A percentile compares a stretch with the other conserved stretches of the same genome.
Evolutionary conservation across 2,888 invertebrate species (phyloP).

Genomic region (Eupeodes luniger): DNA sequence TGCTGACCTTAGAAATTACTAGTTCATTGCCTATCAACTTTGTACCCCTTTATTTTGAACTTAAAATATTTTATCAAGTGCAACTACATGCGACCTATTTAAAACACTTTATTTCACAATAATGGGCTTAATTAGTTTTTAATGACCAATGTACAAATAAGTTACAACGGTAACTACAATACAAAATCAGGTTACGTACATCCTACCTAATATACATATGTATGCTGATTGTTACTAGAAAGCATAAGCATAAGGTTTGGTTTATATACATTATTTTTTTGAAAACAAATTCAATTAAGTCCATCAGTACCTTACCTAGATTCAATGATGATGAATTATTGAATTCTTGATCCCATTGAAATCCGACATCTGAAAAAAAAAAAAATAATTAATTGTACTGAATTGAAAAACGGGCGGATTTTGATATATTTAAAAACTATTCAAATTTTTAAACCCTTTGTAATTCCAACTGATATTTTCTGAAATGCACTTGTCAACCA

Average conservation of each 20-base stretch:
- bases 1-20: too few relatives aligned
- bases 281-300: neutral
- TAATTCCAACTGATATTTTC: too few relatives aligned
- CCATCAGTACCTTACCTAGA: constrained; percentile 34
- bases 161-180: constrained; percentile 1
- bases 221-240: constrained; percentile 21
- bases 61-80: neutral
- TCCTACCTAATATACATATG: neutral
- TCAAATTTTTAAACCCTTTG: too few relatives aligned
- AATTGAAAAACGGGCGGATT: neutral
- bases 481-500: too few relatives aligned
- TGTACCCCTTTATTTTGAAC: too few relatives aligned
- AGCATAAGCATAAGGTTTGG: neutral
- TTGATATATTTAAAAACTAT: too few relatives aligned
- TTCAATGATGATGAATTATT: constrained; percentile 34
- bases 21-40: too few relatives aligned
- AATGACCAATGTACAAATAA: constrained; percentile 10
- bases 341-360: constrained; percentile 44
- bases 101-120: neutral
- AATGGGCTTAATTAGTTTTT: constrained; percentile 27
- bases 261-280: neutral
- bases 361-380: constrained; percentile 58
- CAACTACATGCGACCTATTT: neutral
- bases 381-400: neutral
- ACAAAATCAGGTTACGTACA: constrained; percentile 2